Conservation (phyloP, 2,888 invertebrate species). For the Charanyca ferruginea region DNA sequence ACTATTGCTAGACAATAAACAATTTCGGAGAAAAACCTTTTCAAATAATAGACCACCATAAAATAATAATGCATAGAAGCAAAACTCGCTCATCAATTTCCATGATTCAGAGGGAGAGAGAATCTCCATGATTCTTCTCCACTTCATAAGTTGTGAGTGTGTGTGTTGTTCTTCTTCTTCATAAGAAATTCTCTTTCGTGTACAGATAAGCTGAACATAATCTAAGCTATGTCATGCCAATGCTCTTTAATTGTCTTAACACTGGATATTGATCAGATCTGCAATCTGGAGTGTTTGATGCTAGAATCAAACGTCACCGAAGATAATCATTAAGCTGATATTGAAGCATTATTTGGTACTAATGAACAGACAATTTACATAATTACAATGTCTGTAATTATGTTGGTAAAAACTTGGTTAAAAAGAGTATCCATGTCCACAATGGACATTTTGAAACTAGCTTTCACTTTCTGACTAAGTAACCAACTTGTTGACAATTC, state of each 20-base stretch:
- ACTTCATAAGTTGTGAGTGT: background rate
- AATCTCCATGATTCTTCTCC: background rate
- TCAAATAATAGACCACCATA: background rate
- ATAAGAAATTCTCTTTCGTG: background rate
- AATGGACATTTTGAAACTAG: too few species aligned
- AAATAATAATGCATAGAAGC: background rate
- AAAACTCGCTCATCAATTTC: too few species aligned
- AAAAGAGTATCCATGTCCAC: too few species aligned
- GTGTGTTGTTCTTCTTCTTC: too few species aligned
- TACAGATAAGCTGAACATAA: background rate
- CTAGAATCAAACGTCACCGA: conserved; percentile 25
- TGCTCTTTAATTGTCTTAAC: conserved; percentile 7
- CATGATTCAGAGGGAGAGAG: too few species aligned
- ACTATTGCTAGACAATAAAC: background rate
- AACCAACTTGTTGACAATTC: too few species aligned
- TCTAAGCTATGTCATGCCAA: background rate
- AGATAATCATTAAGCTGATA: conserved; percentile 1
- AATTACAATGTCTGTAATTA: too few species aligned
- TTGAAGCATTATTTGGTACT: conserved; percentile 10
- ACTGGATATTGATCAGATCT: conserved; percentile 3
- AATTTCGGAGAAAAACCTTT: background rate
- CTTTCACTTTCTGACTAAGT: too few species aligned
- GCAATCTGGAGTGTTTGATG: conserved; percentile 13
- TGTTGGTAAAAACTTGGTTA: too few species aligned
- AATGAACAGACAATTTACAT: too few species aligned